phyloP scores from a whole-genome alignment of 2,797 vertebrate species.

The Glossophaga mutica region DNA sequence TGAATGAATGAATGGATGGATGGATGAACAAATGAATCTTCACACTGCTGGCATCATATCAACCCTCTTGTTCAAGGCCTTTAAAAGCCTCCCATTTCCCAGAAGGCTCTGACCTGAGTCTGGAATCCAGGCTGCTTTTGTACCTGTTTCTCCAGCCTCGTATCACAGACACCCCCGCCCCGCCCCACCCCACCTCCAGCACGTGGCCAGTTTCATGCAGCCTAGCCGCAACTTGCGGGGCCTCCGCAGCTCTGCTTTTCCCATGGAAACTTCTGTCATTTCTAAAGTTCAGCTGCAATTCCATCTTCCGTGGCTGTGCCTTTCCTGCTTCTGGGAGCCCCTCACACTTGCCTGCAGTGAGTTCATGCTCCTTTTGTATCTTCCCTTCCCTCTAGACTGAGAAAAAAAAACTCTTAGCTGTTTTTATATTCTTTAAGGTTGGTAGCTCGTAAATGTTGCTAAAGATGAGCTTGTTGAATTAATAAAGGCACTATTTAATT shows the following conservation, averaged over 20 bases:
- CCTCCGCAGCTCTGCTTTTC: not conserved
- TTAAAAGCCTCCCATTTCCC: not conserved
- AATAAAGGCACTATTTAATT: not conserved
- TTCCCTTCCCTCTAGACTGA: not conserved
- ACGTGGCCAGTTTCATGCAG: not conserved
- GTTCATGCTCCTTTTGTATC: accelerated
- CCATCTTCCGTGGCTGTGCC: accelerated
- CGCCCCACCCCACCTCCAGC: not conserved
- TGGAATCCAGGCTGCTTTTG: not conserved
- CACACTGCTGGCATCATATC: not conserved
- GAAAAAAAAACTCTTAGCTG: not conserved
- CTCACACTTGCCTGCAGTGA: accelerated
- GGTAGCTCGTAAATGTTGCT: not conserved
- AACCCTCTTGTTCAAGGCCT: not conserved
- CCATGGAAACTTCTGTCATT: not conserved
- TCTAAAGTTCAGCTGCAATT: not conserved
- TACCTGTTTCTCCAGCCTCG: not conserved
- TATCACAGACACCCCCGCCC: accelerated
- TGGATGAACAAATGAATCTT: not conserved
- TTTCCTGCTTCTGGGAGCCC: not conserved
- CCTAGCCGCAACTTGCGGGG: not conserved
- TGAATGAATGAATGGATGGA: no score
- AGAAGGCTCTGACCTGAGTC: not conserved
- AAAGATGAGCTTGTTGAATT: not conserved
- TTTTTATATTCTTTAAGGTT: not conserved